Conservation (phyloP, 1,140 invertebrate species). For the Asbolus verrucosus region DNA sequence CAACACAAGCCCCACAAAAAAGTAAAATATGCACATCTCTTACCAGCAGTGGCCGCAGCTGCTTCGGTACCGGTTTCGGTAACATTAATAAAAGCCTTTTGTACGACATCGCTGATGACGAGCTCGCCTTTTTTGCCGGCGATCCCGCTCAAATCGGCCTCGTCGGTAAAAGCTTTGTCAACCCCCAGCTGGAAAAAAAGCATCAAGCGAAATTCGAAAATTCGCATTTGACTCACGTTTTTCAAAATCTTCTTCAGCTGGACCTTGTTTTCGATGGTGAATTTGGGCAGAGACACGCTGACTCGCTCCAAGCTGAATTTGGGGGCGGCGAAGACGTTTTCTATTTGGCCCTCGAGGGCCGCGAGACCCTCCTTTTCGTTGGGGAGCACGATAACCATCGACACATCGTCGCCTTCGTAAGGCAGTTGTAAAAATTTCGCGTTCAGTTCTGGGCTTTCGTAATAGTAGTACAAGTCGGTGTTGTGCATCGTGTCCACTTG, state of each 20-base stretch:
- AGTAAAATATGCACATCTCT: neutral
- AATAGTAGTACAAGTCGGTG: conserved; percentile 68
- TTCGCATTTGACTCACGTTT: conserved; percentile 58
- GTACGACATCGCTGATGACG: conserved; percentile 63
- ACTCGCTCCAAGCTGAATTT: conserved; percentile 52
- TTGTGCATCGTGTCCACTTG: conserved; percentile 74
- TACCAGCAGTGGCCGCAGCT: conserved; percentile 72
- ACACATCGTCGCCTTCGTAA: conserved; percentile 70
- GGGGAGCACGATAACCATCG: conserved; percentile 76
- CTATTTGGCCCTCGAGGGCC: conserved; percentile 55
- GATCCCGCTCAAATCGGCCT: conserved; percentile 70
- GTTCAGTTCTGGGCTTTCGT: conserved; percentile 66
- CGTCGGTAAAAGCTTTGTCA: conserved; percentile 65
- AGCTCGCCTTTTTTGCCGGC: conserved; percentile 47
- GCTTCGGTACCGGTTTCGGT: conserved; percentile 78
- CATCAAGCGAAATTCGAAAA: conserved; percentile 2
- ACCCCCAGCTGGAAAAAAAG: conserved; percentile 67
- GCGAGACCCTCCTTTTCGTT: conserved; percentile 70
- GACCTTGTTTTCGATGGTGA: conserved; percentile 64
- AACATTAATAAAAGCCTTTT: conserved; percentile 77
- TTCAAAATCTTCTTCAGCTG: conserved; percentile 62
- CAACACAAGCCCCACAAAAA: too few species aligned
- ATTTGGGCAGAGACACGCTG: conserved; percentile 64
- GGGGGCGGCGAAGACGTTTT: conserved; percentile 53
- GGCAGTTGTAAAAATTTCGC: conserved; percentile 71